These are phyloP conservation scores for Ceyx melanurus DNA, from an alignment of 2,113 vertebrate species.

Conservation along the genomic window DNA sequence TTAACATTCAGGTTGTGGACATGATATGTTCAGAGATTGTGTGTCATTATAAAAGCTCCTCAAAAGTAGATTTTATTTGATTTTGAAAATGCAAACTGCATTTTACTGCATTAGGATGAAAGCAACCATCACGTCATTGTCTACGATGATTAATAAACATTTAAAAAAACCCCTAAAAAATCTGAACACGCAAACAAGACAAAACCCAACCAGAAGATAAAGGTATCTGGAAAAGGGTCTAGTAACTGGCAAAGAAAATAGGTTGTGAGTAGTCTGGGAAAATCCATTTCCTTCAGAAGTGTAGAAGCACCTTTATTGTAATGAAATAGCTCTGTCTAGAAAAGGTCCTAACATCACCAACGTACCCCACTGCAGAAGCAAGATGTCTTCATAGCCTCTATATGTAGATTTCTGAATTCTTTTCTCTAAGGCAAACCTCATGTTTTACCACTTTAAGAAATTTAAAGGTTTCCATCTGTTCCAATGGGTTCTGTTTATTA, in stretches of 20 bases:
- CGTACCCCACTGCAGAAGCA: neutral
- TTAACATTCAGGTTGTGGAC: neutral
- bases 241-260: neutral
- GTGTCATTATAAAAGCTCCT: neutral
- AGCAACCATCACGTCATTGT: accelerated
- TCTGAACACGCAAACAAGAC: neutral
- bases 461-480: neutral
- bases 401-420: neutral
- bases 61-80: neutral
- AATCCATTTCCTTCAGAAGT: neutral
- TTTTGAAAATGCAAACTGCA: neutral
- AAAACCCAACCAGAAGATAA: neutral
- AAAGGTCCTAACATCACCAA: neutral
- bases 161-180: neutral
- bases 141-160: neutral
- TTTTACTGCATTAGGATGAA: neutral
- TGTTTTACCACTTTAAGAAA: neutral
- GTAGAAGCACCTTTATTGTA: neutral
- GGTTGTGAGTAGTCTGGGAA: neutral
- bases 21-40: neutral
- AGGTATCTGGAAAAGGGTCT: neutral
- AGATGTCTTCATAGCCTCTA: neutral
- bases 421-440: neutral
- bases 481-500: neutral
- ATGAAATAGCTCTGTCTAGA: neutral